A percentile compares a stretch with the other conserved stretches of the same genome.
Conservation (phyloP, 2,888 invertebrate species). For the Pristionchus mayeri region DNA sequence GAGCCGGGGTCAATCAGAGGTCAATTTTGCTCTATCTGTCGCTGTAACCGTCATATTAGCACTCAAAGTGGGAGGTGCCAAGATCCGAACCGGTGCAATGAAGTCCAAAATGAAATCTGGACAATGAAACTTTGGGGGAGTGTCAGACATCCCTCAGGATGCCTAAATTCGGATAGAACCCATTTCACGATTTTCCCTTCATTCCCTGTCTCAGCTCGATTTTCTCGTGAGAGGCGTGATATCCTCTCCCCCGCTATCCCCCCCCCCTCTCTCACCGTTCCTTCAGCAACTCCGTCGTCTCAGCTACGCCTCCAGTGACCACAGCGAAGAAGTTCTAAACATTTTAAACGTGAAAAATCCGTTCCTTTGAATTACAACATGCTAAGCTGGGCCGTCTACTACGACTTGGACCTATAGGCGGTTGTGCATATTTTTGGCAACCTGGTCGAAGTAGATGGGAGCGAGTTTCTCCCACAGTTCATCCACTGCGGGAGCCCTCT, state of each 20-base stretch:
- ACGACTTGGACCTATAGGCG: background rate
- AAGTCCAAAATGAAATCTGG: too few relatives aligned
- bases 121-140: too few relatives aligned
- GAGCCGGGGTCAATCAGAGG: too few relatives aligned
- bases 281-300: conserved; percentile 88
- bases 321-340: conserved; percentile 87
- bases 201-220: too few relatives aligned
- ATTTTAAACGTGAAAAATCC: background rate
- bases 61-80: too few relatives aligned
- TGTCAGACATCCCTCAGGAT: too few relatives aligned
- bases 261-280: conserved; percentile 79
- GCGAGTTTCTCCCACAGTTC: conserved; percentile 84
- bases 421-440: background rate
- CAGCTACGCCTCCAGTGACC: conserved; percentile 86
- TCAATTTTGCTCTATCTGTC: too few relatives aligned
- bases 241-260: background rate
- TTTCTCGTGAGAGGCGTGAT: too few relatives aligned
- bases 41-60: too few relatives aligned
- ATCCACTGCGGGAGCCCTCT: conserved; percentile 85
- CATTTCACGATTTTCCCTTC: background rate
- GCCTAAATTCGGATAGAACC: too few relatives aligned
- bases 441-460: conserved; percentile 85
- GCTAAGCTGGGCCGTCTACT: too few relatives aligned
- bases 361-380: background rate
- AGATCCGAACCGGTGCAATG: too few relatives aligned